Percentiles rank a stretch among this genome's conserved stretches.
These are phyloP conservation scores for Takifugu bimaculatus DNA, from an alignment of 2,113 vertebrate species.

Conservation along the genomic window DNA sequence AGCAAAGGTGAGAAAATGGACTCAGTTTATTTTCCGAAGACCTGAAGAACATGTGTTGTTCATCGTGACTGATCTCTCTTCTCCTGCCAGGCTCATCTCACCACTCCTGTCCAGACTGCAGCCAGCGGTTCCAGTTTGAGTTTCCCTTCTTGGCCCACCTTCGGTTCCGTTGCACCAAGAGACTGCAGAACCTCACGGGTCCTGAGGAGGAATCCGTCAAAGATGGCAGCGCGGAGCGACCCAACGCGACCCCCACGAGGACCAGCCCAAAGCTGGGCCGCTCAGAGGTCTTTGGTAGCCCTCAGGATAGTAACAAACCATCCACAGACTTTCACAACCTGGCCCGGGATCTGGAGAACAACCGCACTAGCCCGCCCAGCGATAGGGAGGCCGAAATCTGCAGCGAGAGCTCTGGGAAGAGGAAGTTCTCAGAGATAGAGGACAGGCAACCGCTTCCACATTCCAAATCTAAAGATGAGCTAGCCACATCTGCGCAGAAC, in stretches of 20 bases:
- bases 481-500: conserved; percentile 85
- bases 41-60: neutral
- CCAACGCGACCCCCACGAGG: conserved; percentile 59
- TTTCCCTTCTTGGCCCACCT: conserved; percentile 90
- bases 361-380: conserved; percentile 70
- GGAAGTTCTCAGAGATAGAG: conserved; percentile 77
- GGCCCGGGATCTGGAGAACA: conserved; percentile 90
- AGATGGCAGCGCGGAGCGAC: conserved; percentile 59
- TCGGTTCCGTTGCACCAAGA: conserved; percentile 93
- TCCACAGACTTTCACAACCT: conserved; percentile 96
- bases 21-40: neutral
- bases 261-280: conserved; percentile 73
- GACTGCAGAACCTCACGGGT: conserved; percentile 74
- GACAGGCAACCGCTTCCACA: conserved; percentile 54
- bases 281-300: conserved; percentile 62
- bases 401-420: conserved; percentile 78
- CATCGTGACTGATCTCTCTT: conserved; percentile 8
- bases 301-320: conserved; percentile 77
- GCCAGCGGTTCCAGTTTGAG: conserved; percentile 95
- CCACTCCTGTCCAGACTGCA: conserved; percentile 87
- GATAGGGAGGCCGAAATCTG: conserved; percentile 77
- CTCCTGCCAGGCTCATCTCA: conserved; percentile 77
- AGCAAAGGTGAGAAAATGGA: conserved; percentile 78
- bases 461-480: conserved; percentile 82
- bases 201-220: conserved; percentile 69